Evolutionary conservation across 2,797 vertebrate genomes (phyloP), one percentile per base, ranked within the genome.

Genomic region (Smutsia gigantea): DNA sequence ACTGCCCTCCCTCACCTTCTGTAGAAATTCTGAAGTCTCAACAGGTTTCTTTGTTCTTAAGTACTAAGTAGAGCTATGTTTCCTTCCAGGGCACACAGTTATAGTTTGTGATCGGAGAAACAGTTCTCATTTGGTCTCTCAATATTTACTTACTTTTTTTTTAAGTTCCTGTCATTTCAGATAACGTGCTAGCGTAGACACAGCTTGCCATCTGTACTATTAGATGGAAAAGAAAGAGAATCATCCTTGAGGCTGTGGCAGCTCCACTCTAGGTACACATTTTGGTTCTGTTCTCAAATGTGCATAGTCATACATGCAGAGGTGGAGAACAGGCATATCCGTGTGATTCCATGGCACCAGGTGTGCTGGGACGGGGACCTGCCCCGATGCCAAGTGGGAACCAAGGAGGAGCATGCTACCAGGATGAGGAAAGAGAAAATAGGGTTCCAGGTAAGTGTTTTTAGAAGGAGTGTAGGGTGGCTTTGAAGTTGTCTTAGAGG

Each of bases 271-370:
- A 55, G 7, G 3, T 21, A 75, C 21, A 15, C 17, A 0, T 42
- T 14, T 29, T 21, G 5, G 39, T 25, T 66, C 66, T 51, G 9
- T 17, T 51, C 17, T 2, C 17, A 27, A 6, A n/a, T 3, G 71
- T 7, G 42, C 25, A 27, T 0, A n/a, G 27, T 46, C 46, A 46
- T 46, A 46, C 46, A 46, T 12, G 37, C 21, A 29, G 17, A 10
- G 37, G 39, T 3, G 12, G 61, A 18, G 11, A 55, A 19, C 0
- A 18, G 79, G 11, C 15, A 39, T 1, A 18, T 1, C 5, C 6
- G 1, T 0, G 0, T 10, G 12, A 53, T n/a, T 55, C 46, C 87
- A 78, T 11, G 57, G 4, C 55, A 5, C 2, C 7, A 19, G 2
- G 12, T 21, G 2, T 63, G 7, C 49, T 27, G 23, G 12, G 34